Percentiles rank a stretch among this genome's conserved stretches.
These are phyloP conservation scores for Tetranychus truncatus DNA, from an alignment of 2,888 invertebrate species.

Conservation along the genomic window DNA sequence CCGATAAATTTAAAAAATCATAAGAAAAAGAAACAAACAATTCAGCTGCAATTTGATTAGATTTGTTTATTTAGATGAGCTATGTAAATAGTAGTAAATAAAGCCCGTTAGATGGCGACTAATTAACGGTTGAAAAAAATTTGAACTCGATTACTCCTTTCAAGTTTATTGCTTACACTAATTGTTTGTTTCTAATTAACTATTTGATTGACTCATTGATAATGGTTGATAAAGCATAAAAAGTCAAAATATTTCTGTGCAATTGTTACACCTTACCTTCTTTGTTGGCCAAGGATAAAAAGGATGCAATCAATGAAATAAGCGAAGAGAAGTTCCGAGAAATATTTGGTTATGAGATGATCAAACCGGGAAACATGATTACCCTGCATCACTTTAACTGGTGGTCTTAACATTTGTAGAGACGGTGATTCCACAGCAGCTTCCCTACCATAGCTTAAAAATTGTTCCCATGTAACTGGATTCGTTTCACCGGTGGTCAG, in stretches of 20 bases:
- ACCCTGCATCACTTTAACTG: slow-evolving; percentile 11
- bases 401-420: slow-evolving; percentile 16
- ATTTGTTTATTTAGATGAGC: too few species aligned
- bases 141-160: too few species aligned
- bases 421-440: slow-evolving; percentile 37
- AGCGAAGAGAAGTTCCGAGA: slow-evolving; percentile 30
- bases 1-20: neutral
- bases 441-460: slow-evolving; percentile 50
- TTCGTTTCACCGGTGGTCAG: slow-evolving; percentile 72
- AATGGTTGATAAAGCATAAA: too few species aligned
- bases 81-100: neutral
- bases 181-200: too few species aligned
- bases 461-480: slow-evolving; percentile 63
- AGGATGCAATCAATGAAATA: slow-evolving; percentile 33
- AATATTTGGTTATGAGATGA: slow-evolving; percentile 28
- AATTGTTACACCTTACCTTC: slow-evolving; percentile 2
- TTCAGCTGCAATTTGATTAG: neutral
- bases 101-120: too few species aligned
- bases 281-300: slow-evolving; percentile 32
- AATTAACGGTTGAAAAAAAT: too few species aligned
- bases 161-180: too few species aligned
- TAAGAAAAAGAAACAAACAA: neutral
- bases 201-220: too few species aligned
- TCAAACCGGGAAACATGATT: slow-evolving; percentile 26
- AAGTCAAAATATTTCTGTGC: too few species aligned